These are phyloP conservation scores for Ischnus inquisitorius DNA, from an alignment of 2,888 invertebrate genomes.

Conservation along the genomic window DNA sequence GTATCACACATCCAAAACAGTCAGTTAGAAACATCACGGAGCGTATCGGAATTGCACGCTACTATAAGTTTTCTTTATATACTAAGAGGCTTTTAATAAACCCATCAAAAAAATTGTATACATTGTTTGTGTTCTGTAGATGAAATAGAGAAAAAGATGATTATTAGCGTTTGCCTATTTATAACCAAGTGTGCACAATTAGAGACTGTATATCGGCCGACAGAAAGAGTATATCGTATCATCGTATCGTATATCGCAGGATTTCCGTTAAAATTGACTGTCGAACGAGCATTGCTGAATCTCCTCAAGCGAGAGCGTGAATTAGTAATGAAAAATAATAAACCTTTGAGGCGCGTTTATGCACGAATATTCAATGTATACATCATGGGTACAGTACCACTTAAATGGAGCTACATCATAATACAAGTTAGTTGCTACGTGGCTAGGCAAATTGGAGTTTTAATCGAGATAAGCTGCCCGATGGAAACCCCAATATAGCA, in stretches of 20 bases:
- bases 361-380: slow-evolving; percentile 35
- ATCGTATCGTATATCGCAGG: no score
- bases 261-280: not conserved
- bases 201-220: not conserved
- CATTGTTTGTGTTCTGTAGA: not conserved
- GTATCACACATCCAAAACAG: no score
- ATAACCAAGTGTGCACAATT: not conserved
- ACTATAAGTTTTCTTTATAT: not conserved
- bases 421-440: slow-evolving; percentile 49
- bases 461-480: slow-evolving; percentile 68
- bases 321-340: slow-evolving; percentile 9
- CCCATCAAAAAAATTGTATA: not conserved
- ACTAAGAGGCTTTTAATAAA: not conserved
- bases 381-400: slow-evolving; percentile 43
- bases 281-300: not conserved
- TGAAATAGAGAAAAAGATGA: not conserved
- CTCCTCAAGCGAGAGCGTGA: not conserved
- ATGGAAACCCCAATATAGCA: slow-evolving; percentile 55
- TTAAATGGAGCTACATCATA: slow-evolving; percentile 46
- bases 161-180: not conserved
- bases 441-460: slow-evolving; percentile 64
- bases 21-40: no score
- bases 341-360: slow-evolving; percentile 33
- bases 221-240: no score
- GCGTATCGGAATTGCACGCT: no score